Evolutionary conservation across 35 echinoderm and acorn worm genomes (phyloP).

Genomic region (Stichopus chloronotus): DNA sequence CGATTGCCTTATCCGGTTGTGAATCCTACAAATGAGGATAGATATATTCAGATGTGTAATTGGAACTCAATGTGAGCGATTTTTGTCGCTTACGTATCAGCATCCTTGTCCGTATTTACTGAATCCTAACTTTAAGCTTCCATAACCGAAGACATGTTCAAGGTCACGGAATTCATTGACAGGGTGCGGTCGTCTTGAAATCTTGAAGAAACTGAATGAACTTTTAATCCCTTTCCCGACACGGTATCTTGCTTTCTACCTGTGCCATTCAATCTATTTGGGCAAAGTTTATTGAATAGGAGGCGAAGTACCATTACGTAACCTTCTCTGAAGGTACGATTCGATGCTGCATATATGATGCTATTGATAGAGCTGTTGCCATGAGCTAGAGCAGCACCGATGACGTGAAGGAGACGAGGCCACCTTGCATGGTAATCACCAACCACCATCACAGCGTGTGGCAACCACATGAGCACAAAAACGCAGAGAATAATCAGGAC

Average conservation of each 20-base stretch:
- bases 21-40: too few species aligned
- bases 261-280: neutral
- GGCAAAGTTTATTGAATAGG: constrained; percentile 7
- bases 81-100: too few species aligned
- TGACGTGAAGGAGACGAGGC: constrained; percentile 65
- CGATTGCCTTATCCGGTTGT: too few species aligned
- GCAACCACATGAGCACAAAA: constrained; percentile 82
- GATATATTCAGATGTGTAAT: too few species aligned
- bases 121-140: too few species aligned
- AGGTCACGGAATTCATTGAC: too few species aligned
- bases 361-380: constrained; percentile 85
- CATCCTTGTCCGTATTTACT: too few species aligned
- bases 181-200: too few species aligned
- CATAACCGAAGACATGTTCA: too few species aligned
- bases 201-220: too few species aligned
- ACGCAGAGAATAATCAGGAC: constrained; percentile 71
- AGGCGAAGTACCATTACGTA: constrained; percentile 64
- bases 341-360: constrained; percentile 77
- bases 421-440: constrained; percentile 60
- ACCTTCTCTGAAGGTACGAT: constrained; percentile 71
- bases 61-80: too few species aligned
- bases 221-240: too few species aligned
- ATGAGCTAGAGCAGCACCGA: constrained; percentile 68
- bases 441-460: constrained; percentile 76
- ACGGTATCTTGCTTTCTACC: neutral